A percentile compares a stretch with the other conserved stretches of the same genome.
Evolutionary conservation across 2,113 vertebrate species (phyloP).

Genomic region (Jaculus jaculus): DNA sequence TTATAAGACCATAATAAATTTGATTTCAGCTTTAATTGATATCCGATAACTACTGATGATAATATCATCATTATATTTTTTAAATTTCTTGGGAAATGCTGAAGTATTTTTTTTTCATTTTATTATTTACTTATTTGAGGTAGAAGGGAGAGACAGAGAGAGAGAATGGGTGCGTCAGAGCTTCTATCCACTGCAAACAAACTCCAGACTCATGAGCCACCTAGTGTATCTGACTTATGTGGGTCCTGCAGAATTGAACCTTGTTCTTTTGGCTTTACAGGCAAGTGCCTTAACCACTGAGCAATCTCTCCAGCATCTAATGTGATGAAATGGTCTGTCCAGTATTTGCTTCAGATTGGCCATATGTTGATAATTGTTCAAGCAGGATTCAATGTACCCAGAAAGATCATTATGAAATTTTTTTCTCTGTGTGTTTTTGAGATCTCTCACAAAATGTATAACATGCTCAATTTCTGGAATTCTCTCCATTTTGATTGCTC

Average conservation of each 20-base stretch:
- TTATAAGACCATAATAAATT: background rate
- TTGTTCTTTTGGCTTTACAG: too few species aligned
- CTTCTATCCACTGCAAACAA: too few species aligned
- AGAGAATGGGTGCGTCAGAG: too few species aligned
- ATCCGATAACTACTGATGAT: background rate
- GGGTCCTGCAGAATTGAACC: too few species aligned
- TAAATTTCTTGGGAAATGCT: constrained; percentile 17
- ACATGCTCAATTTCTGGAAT: background rate
- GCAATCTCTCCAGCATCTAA: too few species aligned
- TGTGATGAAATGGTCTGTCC: background rate
- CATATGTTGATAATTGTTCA: background rate
- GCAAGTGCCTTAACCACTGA: too few species aligned
- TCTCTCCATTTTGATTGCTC: constrained; percentile 10
- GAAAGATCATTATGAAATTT: background rate
- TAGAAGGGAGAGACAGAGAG: too few species aligned
- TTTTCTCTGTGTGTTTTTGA: constrained; percentile 7
- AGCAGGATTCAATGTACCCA: background rate
- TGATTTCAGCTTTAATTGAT: background rate
- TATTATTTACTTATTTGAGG: too few species aligned
- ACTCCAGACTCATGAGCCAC: too few species aligned
- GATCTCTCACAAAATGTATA: constrained; percentile 1
- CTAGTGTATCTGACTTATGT: too few species aligned
- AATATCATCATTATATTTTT: background rate
- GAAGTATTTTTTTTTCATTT: background rate
- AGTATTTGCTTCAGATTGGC: constrained; percentile 8